Conservation (phyloP, 2,888 invertebrate genomes). For the Lochmaea capreae region DNA sequence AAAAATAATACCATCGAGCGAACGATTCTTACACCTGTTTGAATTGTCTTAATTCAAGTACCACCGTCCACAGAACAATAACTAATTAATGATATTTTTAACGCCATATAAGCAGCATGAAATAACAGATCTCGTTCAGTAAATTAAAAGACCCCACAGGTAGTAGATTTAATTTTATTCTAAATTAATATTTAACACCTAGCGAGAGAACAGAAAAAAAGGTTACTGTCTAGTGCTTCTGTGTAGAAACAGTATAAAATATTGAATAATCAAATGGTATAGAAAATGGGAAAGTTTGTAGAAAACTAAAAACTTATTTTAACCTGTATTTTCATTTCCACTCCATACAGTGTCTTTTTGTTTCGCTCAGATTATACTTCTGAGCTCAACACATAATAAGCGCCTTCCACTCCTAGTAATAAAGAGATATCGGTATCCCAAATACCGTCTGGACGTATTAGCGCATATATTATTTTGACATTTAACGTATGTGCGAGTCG, state of each 20-base stretch:
- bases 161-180: not conserved
- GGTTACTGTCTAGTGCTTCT: not conserved
- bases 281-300: not conserved
- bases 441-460: too few species aligned
- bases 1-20: too few species aligned
- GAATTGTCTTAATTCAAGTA: not conserved
- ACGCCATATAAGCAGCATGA: not conserved
- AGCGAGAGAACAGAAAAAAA: conserved; percentile 26
- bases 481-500: too few species aligned
- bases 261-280: not conserved
- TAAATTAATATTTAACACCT: conserved; percentile 49
- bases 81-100: conserved; percentile 16
- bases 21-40: too few species aligned
- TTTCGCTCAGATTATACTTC: too few species aligned
- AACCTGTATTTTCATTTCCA: too few species aligned
- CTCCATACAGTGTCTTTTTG: too few species aligned
- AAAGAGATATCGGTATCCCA: too few species aligned
- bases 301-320: not conserved
- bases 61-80: not conserved
- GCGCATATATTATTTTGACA: too few species aligned
- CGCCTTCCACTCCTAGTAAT: too few species aligned
- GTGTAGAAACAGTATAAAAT: not conserved
- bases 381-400: too few species aligned
- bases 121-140: conserved; percentile 32
- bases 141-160: conserved; percentile 44